A percentile compares a stretch with the other conserved stretches of the same genome.
phyloP scores from a whole-genome alignment of 2,888 invertebrate species.

The Auanema sp. region DNA sequence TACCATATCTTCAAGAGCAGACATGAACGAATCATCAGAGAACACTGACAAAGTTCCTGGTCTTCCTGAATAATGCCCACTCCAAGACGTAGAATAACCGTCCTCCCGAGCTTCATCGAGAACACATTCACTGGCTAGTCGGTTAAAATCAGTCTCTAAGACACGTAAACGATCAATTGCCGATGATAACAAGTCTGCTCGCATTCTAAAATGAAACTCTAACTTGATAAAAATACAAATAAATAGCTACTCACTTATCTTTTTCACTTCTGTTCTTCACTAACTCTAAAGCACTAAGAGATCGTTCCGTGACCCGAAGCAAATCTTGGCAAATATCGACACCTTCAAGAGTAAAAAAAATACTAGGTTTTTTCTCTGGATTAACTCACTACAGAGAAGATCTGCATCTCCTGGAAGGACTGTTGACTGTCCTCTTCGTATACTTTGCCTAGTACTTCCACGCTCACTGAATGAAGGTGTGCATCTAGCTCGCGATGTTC shows the following conservation, averaged over 20 bases:
- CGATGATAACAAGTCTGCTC: conserved; percentile 24
- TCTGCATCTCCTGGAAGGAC: conserved; percentile 16
- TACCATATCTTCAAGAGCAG: conserved; percentile 78
- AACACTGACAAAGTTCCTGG: conserved; percentile 72
- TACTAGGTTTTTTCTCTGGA: too few species aligned
- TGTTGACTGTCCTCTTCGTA: conserved; percentile 9
- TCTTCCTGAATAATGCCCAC: conserved; percentile 11
- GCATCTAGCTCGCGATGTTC: conserved; percentile 5
- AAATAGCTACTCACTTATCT: conserved; percentile 22
- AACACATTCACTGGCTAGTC: conserved; percentile 19
- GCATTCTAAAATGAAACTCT: conserved; percentile 10
- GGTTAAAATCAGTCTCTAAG: conserved; percentile 29
- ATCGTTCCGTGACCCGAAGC: conserved; percentile 39
- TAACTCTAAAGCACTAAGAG: conserved; percentile 35
- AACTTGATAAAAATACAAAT: not conserved
- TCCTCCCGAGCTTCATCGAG: conserved; percentile 15
- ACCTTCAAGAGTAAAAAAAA: conserved; percentile 15
- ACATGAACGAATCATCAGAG: conserved; percentile 92
- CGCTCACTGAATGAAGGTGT: conserved; percentile 19
- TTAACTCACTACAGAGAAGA: conserved; percentile 13
- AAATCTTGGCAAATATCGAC: conserved; percentile 39
- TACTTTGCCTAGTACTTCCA: conserved; percentile 14
- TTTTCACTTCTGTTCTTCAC: conserved; percentile 46
- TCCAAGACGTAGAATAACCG: not conserved
- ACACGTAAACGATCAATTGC: conserved; percentile 35